Evolutionary conservation across 2,888 invertebrate genomes (phyloP), one percentile per base, ranked within the genome.

Genomic region (Calameuta pallipes): DNA sequence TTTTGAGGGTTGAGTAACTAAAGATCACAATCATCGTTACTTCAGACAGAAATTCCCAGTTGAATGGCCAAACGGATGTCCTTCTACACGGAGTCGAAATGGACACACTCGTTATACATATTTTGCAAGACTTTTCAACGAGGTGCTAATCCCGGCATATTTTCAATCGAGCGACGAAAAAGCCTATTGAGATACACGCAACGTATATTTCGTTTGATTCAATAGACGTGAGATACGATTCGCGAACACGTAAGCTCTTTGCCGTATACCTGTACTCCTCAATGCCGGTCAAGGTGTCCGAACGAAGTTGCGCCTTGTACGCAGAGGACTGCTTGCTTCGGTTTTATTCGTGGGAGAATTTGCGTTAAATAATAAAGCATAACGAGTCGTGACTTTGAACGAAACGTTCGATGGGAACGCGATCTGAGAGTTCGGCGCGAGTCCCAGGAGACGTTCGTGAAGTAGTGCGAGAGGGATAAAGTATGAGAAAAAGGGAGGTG

Each of bases 241-340:
- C 1, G 13, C 71, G 12, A 15, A 9, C 71, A 0, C 2, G 31
- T 11, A 71, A 31, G 15, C 71, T 13, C 75, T 69, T 69, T 71
- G 71, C 41, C 41, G n/a, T 69, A 23, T 56, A 37, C 3, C 37
- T 37, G 11, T 35, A 69, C 30, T 11, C n/a, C 34, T 15, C 34
- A 23, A 78, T 78, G 34, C 71, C 78, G 78, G 75, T 78, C 78
- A 78, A 78, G 75, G 75, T 75, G 78, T 70, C 69, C 41, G 69
- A 75, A 71, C 33, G 11, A 23, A 4, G 71, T 6, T n/a, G 31
- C 71, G 12, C 30, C 31, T 71, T 34, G 56, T 23, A 23, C 56
- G 9, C 2, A 23, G 6, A 56, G 56, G 56, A 23, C 56, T 56
- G 2, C 9, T 56, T 56, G 56, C 2, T 56, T 23, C 2, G 56